A percentile compares a stretch with the other conserved stretches of the same genome.
These are phyloP conservation scores for Chloromyia formosa DNA, from an alignment of 2,888 invertebrate species.

Conservation along the genomic window DNA sequence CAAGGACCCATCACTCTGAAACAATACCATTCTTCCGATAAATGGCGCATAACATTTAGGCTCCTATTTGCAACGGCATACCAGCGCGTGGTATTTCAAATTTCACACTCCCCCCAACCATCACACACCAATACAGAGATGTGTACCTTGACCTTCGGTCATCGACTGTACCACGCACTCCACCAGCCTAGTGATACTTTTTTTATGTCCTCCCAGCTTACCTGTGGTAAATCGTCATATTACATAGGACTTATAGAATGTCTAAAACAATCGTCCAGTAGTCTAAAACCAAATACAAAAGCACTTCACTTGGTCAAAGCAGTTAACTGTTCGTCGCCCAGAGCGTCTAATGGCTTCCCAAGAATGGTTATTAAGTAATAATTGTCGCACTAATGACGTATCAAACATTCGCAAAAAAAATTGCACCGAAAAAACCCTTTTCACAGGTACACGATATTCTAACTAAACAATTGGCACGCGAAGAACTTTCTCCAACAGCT, in stretches of 20 bases:
- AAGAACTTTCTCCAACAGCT: background rate
- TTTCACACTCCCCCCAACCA: too few species aligned
- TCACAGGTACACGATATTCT: background rate
- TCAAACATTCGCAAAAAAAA: background rate
- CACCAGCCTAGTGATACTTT: too few species aligned
- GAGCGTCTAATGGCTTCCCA: background rate
- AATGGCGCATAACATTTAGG: too few species aligned
- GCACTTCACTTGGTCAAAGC: background rate
- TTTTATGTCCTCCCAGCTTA: background rate
- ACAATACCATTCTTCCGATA: too few species aligned
- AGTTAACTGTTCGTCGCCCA: background rate
- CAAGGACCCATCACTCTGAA: too few species aligned
- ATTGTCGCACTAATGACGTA: background rate
- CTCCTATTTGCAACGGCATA: too few species aligned
- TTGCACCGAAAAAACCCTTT: background rate
- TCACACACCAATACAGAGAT: too few species aligned
- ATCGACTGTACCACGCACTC: too few species aligned
- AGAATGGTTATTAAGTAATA: background rate
- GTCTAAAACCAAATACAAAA: background rate
- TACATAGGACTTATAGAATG: background rate
- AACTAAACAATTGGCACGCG: background rate
- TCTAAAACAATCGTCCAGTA: background rate
- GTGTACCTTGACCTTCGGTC: too few species aligned
- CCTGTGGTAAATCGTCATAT: constrained; percentile 2
- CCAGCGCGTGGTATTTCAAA: too few species aligned